These are phyloP conservation scores for Ferdinandea cuprea DNA, from an alignment of 2,888 invertebrate species.

Conservation along the genomic window DNA sequence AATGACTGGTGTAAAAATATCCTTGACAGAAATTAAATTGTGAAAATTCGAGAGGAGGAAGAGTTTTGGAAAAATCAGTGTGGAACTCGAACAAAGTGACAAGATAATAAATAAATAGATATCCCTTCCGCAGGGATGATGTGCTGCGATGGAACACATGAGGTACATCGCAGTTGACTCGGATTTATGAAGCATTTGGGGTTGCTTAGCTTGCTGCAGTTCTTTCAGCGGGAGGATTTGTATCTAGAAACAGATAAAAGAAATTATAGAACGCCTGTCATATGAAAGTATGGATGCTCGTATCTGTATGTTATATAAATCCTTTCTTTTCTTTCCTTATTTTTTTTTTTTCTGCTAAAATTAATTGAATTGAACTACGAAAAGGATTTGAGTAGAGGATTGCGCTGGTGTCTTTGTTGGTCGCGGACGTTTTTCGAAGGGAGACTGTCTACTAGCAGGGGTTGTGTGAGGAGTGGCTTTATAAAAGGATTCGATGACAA, in stretches of 20 bases:
- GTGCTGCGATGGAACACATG: constrained; percentile 23
- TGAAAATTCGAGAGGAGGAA: constrained; percentile 59
- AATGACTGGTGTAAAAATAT: constrained; percentile 69
- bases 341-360: constrained; percentile 79
- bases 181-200: constrained; percentile 49
- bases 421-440: constrained; percentile 12
- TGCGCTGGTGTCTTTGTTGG: constrained; percentile 55
- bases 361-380: constrained; percentile 80
- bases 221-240: constrained; percentile 57
- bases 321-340: constrained; percentile 75
- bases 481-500: constrained; percentile 81
- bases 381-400: constrained; percentile 27
- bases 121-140: constrained; percentile 60
- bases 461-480: constrained; percentile 8
- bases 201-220: constrained; percentile 10
- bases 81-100: constrained; percentile 68
- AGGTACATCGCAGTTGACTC: constrained; percentile 12
- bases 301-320: constrained; percentile 35
- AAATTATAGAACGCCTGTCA: constrained; percentile 81
- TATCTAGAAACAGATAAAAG: constrained; percentile 60
- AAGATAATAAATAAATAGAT: constrained; percentile 75
- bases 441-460: constrained; percentile 6
- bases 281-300: constrained; percentile 46
- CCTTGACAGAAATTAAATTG: constrained; percentile 73
- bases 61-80: constrained; percentile 49